A percentile compares a stretch with the other conserved stretches of the same genome.
Evolutionary conservation across 2,797 vertebrate genomes (phyloP).

Genomic region (Pangasius krempfi): DNA sequence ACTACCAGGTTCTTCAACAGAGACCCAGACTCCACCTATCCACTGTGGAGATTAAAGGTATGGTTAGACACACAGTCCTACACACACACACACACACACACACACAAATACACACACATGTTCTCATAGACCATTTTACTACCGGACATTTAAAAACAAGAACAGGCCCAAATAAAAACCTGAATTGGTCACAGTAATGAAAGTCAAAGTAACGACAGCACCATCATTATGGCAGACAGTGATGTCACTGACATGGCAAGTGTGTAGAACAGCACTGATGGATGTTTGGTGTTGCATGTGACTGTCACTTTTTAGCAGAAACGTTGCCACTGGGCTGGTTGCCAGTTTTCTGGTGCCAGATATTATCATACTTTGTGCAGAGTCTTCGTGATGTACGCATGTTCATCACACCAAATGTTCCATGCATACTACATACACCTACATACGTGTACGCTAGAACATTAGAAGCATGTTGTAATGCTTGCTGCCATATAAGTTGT

Average conservation of each 20-base stretch:
- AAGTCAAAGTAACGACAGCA: background rate
- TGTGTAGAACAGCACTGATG: background rate
- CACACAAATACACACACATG: background rate
- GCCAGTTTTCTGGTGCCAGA: background rate
- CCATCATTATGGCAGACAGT: background rate
- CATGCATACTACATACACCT: background rate
- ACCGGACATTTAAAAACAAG: background rate
- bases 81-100: background rate
- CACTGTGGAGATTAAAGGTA: slow-evolving; percentile 99
- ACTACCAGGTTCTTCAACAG: slow-evolving; percentile 99
- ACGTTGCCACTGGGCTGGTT: background rate
- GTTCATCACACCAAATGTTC: background rate
- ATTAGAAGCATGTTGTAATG: background rate
- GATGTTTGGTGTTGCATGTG: background rate
- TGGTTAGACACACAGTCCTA: background rate
- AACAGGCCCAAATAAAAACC: background rate
- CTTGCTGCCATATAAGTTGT: background rate
- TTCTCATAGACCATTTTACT: background rate
- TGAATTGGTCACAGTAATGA: background rate
- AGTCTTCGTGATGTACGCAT: background rate
- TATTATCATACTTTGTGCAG: background rate
- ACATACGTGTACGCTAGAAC: background rate
- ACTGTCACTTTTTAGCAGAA: background rate
- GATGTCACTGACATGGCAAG: background rate
- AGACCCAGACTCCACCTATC: slow-evolving; percentile 95